phyloP scores from a whole-genome alignment of 2,797 vertebrate species.

The Botia almorhae region DNA sequence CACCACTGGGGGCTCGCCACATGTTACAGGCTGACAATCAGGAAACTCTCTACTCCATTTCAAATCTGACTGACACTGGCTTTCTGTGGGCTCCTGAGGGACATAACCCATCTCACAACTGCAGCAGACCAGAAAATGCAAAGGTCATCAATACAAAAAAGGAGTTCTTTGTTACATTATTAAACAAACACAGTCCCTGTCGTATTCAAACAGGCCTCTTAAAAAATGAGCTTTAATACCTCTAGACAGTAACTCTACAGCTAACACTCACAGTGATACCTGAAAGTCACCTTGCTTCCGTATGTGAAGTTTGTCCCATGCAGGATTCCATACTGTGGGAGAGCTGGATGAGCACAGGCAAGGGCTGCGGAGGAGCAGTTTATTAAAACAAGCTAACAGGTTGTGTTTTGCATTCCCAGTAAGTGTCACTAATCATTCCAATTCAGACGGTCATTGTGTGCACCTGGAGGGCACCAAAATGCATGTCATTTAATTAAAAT shows the following conservation, averaged over 20 bases:
- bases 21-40: conserved; percentile 86
- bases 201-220: conserved; percentile 7
- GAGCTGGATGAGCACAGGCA: conserved; percentile 82
- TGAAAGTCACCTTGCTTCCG: conserved; percentile 91
- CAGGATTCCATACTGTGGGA: conserved; percentile 85
- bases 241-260: conserved; percentile 39
- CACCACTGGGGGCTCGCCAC: conserved; percentile 79
- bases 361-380: conserved; percentile 76
- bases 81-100: conserved; percentile 83
- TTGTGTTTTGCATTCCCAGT: neutral
- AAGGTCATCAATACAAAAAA: conserved; percentile 10
- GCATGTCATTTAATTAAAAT: no score
- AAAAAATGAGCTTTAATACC: conserved; percentile 27
- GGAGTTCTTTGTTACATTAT: neutral
- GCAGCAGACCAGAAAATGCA: conserved; percentile 23
- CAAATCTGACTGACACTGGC: conserved; percentile 84
- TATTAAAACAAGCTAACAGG: neutral
- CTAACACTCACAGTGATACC: conserved; percentile 80
- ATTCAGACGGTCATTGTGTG: neutral
- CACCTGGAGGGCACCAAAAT: no score
- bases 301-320: conserved; percentile 89
- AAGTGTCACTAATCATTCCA: neutral
- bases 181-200: neutral
- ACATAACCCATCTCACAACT: conserved; percentile 89
- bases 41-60: conserved; percentile 85